Conservation (phyloP, 1,140 invertebrate genomes). For the Pseudomyrmex gracilis region DNA sequence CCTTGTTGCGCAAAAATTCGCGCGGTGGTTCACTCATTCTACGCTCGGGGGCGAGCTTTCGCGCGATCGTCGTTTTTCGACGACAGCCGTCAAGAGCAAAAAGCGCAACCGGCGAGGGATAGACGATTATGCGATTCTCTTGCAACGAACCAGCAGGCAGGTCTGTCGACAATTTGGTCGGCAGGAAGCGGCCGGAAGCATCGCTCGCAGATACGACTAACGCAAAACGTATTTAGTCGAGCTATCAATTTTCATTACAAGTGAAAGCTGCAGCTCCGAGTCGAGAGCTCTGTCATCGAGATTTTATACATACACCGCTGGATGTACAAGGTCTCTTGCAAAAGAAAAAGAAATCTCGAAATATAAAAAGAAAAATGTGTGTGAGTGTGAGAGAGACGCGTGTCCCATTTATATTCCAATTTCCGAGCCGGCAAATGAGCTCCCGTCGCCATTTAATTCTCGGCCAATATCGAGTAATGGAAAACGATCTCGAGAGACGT, state of each 20-base stretch:
- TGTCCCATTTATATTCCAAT: constrained; percentile 33
- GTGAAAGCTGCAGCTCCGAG: constrained; percentile 68
- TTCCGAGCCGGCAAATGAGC: constrained; percentile 25
- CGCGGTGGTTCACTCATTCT: neutral
- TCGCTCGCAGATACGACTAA: constrained; percentile 63
- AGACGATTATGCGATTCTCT: constrained; percentile 65
- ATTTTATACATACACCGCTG: constrained; percentile 44
- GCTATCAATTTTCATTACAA: constrained; percentile 75
- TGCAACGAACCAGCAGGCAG: constrained; percentile 59
- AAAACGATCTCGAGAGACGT: constrained; percentile 26
- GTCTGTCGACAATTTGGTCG: constrained; percentile 43
- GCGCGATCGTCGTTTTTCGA: constrained; percentile 46
- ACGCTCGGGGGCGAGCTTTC: constrained; percentile 17
- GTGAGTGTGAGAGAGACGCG: too few species aligned
- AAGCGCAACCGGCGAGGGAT: constrained; percentile 27
- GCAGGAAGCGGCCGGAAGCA: constrained; percentile 59
- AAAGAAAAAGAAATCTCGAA: neutral
- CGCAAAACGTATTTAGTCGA: constrained; percentile 71
- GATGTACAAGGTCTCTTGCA: constrained; percentile 26
- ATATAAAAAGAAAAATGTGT: neutral
- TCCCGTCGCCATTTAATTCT: constrained; percentile 7
- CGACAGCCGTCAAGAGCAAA: constrained; percentile 58
- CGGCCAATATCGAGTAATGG: constrained; percentile 20
- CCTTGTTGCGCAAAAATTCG: neutral
- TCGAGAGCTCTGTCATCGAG: constrained; percentile 19